These are phyloP conservation scores for Zoanthus sociatus DNA, from an alignment of 92 coral and sea anemone species.

Conservation along the genomic window DNA sequence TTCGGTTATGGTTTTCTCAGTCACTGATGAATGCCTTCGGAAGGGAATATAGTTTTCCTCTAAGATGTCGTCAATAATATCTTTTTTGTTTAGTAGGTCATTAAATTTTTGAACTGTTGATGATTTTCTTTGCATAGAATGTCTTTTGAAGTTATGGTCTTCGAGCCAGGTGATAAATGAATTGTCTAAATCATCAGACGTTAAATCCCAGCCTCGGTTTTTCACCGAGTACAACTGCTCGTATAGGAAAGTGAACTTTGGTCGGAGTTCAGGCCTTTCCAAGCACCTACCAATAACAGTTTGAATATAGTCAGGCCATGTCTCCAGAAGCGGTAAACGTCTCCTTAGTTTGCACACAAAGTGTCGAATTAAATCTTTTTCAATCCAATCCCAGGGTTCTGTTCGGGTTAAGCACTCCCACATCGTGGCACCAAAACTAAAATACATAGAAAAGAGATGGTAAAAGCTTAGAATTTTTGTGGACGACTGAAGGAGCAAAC, in stretches of 20 bases:
- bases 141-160: not conserved
- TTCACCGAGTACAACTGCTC: constrained; percentile 26
- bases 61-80: constrained; percentile 40
- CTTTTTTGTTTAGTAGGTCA: constrained; percentile 24
- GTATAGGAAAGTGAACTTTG: constrained; percentile 40
- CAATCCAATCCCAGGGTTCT: constrained; percentile 92
- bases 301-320: constrained; percentile 74
- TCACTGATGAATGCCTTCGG: constrained; percentile 24
- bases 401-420: constrained; percentile 92
- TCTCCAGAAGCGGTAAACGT: constrained; percentile 63
- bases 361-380: constrained; percentile 50
- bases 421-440: constrained; percentile 84
- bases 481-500: too few relatives aligned
- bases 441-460: not conserved
- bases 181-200: constrained; percentile 57
- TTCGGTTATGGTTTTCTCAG: constrained; percentile 45
- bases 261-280: constrained; percentile 34
- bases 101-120: not conserved
- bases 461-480: too few relatives aligned
- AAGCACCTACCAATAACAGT: constrained; percentile 58
- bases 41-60: constrained; percentile 36
- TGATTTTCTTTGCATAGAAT: not conserved
- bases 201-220: constrained; percentile 50
- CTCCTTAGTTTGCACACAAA: constrained; percentile 47
- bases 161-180: constrained; percentile 68